Evolutionary conservation across 2,113 vertebrate species (phyloP).

Genomic region (Brachirus orientalis): DNA sequence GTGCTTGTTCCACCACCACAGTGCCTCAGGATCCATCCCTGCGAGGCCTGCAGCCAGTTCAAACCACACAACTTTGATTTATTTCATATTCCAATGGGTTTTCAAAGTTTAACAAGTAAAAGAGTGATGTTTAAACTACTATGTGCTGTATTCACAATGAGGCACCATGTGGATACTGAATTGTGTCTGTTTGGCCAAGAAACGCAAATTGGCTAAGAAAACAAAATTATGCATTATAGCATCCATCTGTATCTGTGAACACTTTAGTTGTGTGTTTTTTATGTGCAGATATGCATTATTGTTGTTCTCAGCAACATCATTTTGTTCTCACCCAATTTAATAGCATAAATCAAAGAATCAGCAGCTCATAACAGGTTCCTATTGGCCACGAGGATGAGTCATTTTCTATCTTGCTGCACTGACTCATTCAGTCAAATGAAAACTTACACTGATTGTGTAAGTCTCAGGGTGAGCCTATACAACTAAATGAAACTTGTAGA

Average conservation of each 20-base stretch:
- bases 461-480: too few relatives aligned
- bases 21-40: slow-evolving; percentile 19
- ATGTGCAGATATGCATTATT: too few relatives aligned
- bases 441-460: background rate
- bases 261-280: too few relatives aligned
- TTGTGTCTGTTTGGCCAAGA: too few relatives aligned
- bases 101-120: slow-evolving; percentile 32
- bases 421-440: background rate
- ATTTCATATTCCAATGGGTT: slow-evolving; percentile 29
- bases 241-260: too few relatives aligned
- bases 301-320: too few relatives aligned
- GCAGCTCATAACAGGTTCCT: too few relatives aligned
- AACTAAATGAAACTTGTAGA: too few relatives aligned
- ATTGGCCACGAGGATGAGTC: background rate
- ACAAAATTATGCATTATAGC: background rate
- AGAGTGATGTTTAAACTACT: slow-evolving; percentile 24
- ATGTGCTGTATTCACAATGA: background rate
- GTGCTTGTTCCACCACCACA: background rate
- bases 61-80: slow-evolving; percentile 34
- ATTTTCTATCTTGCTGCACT: background rate
- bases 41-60: slow-evolving; percentile 18
- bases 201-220: too few relatives aligned
- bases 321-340: too few relatives aligned
- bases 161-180: background rate
- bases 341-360: too few relatives aligned